Base-by-base conservation (phyloP, 1,140 invertebrate genomes). In the Temnothorax longispinosus region DNA sequence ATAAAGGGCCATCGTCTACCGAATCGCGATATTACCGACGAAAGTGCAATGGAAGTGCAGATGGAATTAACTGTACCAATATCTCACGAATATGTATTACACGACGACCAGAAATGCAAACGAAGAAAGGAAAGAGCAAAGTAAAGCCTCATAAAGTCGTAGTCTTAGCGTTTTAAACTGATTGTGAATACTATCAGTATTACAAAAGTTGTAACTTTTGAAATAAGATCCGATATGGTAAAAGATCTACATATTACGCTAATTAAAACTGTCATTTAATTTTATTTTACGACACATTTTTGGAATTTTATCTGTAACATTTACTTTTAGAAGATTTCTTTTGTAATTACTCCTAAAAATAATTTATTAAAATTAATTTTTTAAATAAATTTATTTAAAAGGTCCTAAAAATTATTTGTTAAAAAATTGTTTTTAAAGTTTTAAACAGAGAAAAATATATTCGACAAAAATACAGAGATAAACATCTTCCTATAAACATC, bases 11-110 rank as follows among this genome's bases (percentile, higher is more conserved):
- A n/a, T 27, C 6, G 13, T 47, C 32, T 78, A 50, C 10, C 32
- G 21, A 64, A n/a, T 10, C 3, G 10, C 32, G 44, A 80, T 65
- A 27, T 78, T 78, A 80, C 56, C 77, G 62, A 80, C 77, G 13
- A 67, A 38, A 69, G 27, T 38, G 13, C 21, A 35, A n/a, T 6
- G 27, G 1, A 27, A 27, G 27, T 27, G 27, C 27, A 27, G 35
- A 58, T 15, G 13, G 54, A 13, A 21, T 32, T 18, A 58, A 1
- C 52, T n/a, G 54, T 72, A 35, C 15, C 65, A 32, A 13, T 21
- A 54, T 74, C 5, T 38, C 32, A 3, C 2, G 35, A n/a, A 27
- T 38, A 35, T 8, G 50, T 10, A 82, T 32, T 44, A 44, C 15
- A 21, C 11, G 10, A 52, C 2, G 18, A 27, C 21, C 7, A 0